phyloP scores from a whole-genome alignment of 2,888 invertebrate species.

The Cheilosia pagana region DNA sequence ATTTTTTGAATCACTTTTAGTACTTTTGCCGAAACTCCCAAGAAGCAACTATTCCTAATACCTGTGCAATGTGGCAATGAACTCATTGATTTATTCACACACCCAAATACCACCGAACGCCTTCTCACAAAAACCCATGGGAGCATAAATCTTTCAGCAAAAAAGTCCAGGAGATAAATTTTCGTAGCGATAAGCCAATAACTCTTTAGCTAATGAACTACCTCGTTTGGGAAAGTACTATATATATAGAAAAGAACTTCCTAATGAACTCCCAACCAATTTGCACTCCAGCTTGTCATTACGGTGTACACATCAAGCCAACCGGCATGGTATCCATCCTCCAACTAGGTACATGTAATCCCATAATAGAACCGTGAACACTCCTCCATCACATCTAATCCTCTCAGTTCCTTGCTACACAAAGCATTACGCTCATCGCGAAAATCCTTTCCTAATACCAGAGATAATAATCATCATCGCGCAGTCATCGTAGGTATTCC shows the following conservation, averaged over 20 bases:
- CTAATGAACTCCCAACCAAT: conserved; percentile 48
- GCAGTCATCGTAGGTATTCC: conserved; percentile 17
- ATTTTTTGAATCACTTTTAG: no score
- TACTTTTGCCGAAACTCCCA: no score
- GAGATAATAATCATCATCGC: conserved; percentile 54
- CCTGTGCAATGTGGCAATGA: no score
- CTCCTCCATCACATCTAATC: conserved; percentile 14
- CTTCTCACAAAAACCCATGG: background rate
- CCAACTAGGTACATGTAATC: conserved; percentile 24
- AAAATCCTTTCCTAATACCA: conserved; percentile 64
- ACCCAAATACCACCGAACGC: no score
- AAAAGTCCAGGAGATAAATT: background rate
- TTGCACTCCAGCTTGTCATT: conserved; percentile 33
- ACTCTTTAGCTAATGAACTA: conserved; percentile 48
- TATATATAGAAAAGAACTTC: background rate
- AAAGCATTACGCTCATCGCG: conserved; percentile 45
- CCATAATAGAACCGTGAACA: conserved; percentile 27
- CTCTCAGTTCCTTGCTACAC: conserved; percentile 18
- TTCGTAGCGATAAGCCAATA: conserved; percentile 3
- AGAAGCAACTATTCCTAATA: no score
- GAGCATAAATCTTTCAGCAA: background rate
- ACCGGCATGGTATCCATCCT: conserved; percentile 3
- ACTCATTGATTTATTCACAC: no score
- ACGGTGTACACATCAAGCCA: conserved; percentile 18
- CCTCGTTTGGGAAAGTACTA: background rate